Conservation (phyloP, 2,113 vertebrate species). For the Podilymbus podiceps region DNA sequence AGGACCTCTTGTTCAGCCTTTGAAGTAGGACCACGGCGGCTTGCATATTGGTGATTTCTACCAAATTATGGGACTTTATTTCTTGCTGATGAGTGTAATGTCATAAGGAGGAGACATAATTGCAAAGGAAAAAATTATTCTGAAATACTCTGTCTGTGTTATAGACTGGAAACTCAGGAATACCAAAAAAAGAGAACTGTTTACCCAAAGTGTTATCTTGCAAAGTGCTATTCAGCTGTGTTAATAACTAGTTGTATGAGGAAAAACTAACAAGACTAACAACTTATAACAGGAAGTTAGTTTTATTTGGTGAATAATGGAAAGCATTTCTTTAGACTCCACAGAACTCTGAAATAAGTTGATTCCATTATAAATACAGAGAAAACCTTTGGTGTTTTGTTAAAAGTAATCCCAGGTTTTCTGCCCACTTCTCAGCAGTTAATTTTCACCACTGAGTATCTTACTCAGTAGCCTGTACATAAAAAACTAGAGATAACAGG, state of each 20-base stretch:
- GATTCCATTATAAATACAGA: background rate
- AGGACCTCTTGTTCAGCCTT: background rate
- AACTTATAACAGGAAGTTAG: background rate
- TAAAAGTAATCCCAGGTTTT: background rate
- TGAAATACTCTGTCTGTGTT: background rate
- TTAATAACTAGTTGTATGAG: background rate
- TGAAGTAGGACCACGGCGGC: background rate
- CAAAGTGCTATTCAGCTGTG: background rate
- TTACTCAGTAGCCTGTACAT: background rate
- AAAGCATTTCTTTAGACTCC: background rate
- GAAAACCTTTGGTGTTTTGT: background rate
- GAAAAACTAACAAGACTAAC: background rate
- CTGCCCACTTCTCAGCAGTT: background rate
- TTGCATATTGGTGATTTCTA: accelerated
- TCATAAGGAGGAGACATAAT: background rate
- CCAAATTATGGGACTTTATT: background rate
- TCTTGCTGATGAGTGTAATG: background rate
- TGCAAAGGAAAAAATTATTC: background rate
- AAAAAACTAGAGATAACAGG: background rate
- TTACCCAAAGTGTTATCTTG: background rate
- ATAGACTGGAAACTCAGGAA: background rate
- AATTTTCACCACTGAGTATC: background rate
- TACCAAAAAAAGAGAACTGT: background rate
- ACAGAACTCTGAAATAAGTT: background rate
- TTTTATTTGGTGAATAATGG: background rate